Percentiles rank a stretch among this genome's conserved stretches.
phyloP scores from a whole-genome alignment of 2,113 vertebrate genomes.

The Regulus satrapa region DNA sequence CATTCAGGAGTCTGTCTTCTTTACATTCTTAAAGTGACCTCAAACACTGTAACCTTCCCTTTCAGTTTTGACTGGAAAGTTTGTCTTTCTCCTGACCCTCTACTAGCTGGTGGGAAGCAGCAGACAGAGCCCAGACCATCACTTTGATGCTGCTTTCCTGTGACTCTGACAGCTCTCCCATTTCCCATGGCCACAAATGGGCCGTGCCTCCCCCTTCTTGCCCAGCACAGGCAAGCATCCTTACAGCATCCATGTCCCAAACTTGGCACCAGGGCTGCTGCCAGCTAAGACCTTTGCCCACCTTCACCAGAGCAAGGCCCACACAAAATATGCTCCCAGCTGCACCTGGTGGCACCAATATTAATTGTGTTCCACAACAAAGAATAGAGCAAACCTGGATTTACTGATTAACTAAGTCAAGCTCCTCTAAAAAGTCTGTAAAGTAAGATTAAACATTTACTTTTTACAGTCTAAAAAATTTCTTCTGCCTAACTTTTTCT shows the following conservation, averaged over 20 bases:
- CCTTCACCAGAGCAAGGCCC: background rate
- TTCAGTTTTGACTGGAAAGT: background rate
- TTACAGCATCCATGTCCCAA: background rate
- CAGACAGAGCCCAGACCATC: background rate
- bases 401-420: background rate
- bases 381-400: background rate
- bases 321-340: background rate
- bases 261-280: background rate
- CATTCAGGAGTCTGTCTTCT: constrained; percentile 12
- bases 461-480: background rate
- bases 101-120: background rate
- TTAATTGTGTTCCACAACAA: background rate
- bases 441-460: background rate
- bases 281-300: background rate
- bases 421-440: background rate
- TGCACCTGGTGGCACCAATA: background rate
- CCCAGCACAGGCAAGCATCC: background rate
- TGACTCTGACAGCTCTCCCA: background rate
- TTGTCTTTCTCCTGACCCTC: background rate
- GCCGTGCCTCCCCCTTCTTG: accelerated
- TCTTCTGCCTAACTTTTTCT: background rate
- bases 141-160: background rate
- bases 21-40: constrained; percentile 29
- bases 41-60: background rate
- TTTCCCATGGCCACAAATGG: accelerated